Evolutionary conservation across 2,113 vertebrate species (phyloP), one percentile per base, ranked within the genome.

Genomic region (Nanorana parkeri): DNA sequence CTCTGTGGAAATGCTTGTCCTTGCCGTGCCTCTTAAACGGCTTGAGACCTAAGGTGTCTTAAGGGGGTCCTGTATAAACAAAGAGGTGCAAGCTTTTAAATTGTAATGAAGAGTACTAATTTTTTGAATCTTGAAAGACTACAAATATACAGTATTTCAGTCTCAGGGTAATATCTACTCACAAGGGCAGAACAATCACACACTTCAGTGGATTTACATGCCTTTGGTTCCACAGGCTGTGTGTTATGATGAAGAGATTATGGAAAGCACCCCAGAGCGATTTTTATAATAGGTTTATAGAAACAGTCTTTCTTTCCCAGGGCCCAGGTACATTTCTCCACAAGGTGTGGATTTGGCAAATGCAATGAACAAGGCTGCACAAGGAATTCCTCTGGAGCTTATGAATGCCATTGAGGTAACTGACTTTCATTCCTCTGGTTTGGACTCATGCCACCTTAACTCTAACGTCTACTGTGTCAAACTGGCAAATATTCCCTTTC

Each of bases 401-500:
- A 92, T 93, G 92, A 92, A 92, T 90, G 90, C 86, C 85, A 88
- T 90, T 92, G 88, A 92, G 94, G 92, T 93, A 91, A 90, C 80
- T 91, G 92, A 90, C 87, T 92, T 90, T 89, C 88, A 90, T 92
- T 92, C 92, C 90, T 93, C 92, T 94, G 93, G 89, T 92, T 94
- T 94, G 93, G 93, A 93, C 92, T 89, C 86, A 84, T 92, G 93
- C 93, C 93, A 93, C 92, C 92, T 91, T 90, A 88, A 90, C 82
- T 87, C 87, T 89, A 89, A 90, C 92, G 92, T 93, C 92, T 94
- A 92, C 88, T 84, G 86, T 89, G 92, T 93, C 93, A 94, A 94
- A 93, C 90, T 93, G 92, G 92, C 91, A 94, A 94, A 94, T 90
- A 93, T 56, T 85, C 86, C 90, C 94, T 94, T 93, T 93, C 93